A percentile compares a stretch with the other conserved stretches of the same genome.
Conservation (phyloP, 1,140 invertebrate genomes). For the Delia radicum region DNA sequence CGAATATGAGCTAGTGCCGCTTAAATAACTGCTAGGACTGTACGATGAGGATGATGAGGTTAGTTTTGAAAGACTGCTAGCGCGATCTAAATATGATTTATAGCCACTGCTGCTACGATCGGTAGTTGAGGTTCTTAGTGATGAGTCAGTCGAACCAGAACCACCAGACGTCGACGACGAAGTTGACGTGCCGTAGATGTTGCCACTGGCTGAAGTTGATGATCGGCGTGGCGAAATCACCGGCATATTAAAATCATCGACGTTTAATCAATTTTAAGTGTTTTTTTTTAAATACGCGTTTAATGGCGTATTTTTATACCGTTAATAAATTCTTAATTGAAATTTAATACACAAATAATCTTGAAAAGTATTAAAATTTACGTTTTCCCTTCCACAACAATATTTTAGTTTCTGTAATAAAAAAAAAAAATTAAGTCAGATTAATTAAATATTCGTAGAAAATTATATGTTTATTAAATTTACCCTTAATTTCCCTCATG, state of each 20-base stretch:
- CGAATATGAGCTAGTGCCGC: constrained; percentile 12
- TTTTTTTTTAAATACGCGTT: background rate
- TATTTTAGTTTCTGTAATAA: background rate
- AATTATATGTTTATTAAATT: background rate
- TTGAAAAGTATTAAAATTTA: background rate
- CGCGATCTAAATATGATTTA: constrained; percentile 41
- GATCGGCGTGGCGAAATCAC: constrained; percentile 55
- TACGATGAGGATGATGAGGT: constrained; percentile 20
- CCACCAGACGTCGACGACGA: constrained; percentile 35
- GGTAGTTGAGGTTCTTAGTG: constrained; percentile 26
- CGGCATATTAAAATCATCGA: constrained; percentile 47
- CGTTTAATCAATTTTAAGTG: background rate
- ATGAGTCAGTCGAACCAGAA: constrained; percentile 11
- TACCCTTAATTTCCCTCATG: background rate
- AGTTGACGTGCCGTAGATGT: constrained; percentile 49
- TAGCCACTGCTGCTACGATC: constrained; percentile 30
- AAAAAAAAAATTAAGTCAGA: background rate
- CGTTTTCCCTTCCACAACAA: no score
- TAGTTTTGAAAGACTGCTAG: constrained; percentile 46
- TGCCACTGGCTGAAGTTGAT: constrained; percentile 53
- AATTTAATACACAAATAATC: background rate
- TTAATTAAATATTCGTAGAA: background rate
- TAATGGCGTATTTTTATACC: background rate
- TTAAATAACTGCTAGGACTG: constrained; percentile 23
- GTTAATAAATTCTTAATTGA: background rate